These are phyloP conservation scores for Acleris literana DNA, from an alignment of 2,888 invertebrate genomes.

Conservation along the genomic window DNA sequence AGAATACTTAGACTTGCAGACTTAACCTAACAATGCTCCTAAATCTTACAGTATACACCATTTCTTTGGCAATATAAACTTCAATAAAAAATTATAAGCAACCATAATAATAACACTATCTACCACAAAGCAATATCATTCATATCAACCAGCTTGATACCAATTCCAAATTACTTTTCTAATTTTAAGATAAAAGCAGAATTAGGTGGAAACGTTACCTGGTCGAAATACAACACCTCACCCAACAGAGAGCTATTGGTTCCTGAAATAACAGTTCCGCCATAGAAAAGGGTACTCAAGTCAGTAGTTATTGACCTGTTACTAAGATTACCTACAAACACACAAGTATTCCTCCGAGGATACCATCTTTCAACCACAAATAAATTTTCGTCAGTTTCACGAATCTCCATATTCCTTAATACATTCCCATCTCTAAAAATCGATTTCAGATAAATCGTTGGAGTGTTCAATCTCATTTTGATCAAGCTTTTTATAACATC, in stretches of 20 bases:
- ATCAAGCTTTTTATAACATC: slow-evolving; percentile 84
- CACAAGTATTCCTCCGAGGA: slow-evolving; percentile 90
- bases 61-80: too few relatives aligned
- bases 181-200: slow-evolving; percentile 73
- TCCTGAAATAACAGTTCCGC: slow-evolving; percentile 82
- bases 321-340: slow-evolving; percentile 89
- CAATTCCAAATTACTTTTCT: slow-evolving; percentile 55
- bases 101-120: too few relatives aligned
- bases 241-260: slow-evolving; percentile 69
- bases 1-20: too few relatives aligned
- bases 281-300: slow-evolving; percentile 89
- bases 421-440: slow-evolving; percentile 86
- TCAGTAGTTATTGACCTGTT: slow-evolving; percentile 85
- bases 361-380: slow-evolving; percentile 90
- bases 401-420: slow-evolving; percentile 87
- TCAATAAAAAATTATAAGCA: too few relatives aligned
- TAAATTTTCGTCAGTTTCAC: slow-evolving; percentile 85
- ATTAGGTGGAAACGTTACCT: slow-evolving; percentile 71
- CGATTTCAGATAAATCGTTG: slow-evolving; percentile 89
- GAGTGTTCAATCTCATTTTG: slow-evolving; percentile 84
- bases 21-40: too few relatives aligned
- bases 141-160: too few relatives aligned
- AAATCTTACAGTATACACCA: too few relatives aligned
- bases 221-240: slow-evolving; percentile 69
- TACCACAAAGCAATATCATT: too few relatives aligned